phyloP scores from a whole-genome alignment of 2,888 invertebrate species.

The Emesis castigata region DNA sequence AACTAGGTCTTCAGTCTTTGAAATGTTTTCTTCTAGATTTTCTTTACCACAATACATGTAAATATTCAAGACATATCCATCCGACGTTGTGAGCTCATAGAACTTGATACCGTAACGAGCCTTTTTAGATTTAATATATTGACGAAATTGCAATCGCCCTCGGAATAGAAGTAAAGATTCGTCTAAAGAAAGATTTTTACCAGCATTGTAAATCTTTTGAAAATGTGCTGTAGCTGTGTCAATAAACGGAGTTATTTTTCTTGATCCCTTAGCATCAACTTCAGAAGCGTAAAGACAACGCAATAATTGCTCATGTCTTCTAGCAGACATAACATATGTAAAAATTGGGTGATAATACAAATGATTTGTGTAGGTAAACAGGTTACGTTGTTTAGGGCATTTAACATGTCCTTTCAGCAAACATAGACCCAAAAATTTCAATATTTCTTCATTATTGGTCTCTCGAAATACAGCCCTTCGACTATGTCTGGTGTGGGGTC shows the following conservation, averaged over 20 bases:
- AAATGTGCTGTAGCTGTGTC: conserved; percentile 56
- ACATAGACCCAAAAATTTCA: conserved; percentile 30
- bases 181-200: conserved; percentile 62
- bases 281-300: conserved; percentile 62
- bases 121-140: conserved; percentile 68
- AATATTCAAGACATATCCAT: conserved; percentile 70
- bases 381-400: conserved; percentile 39
- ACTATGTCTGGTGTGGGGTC: conserved; percentile 48
- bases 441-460: conserved; percentile 37
- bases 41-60: conserved; percentile 67
- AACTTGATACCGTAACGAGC: conserved; percentile 70
- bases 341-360: conserved; percentile 65
- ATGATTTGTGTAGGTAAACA: conserved; percentile 47
- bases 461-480: conserved; percentile 34
- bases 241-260: conserved; percentile 59
- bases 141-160: conserved; percentile 66
- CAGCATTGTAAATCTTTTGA: conserved; percentile 55
- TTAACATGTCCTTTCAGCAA: conserved; percentile 39
- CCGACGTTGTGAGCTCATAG: conserved; percentile 65
- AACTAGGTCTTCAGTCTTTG: conserved; percentile 62
- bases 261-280: conserved; percentile 55
- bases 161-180: conserved; percentile 65
- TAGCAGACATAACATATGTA: conserved; percentile 56
- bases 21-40: conserved; percentile 31
- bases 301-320: conserved; percentile 62